Base-by-base conservation (phyloP, 2,797 vertebrate species). In the Bradypodion pumilum region DNA sequence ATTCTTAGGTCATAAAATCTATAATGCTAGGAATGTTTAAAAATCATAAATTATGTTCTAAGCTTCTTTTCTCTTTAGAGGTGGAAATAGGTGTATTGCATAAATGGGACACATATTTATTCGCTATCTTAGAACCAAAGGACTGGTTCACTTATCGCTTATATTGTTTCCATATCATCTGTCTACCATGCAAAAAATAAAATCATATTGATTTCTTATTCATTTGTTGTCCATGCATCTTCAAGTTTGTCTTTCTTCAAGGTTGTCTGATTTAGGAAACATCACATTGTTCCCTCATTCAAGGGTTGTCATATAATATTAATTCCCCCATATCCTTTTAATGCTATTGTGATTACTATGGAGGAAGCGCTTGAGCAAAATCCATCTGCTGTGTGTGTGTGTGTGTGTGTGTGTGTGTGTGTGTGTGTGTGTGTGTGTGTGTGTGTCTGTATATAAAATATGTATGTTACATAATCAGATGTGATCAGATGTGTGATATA, bases 11-110 rank as follows among this genome's bases (percentile, higher is more conserved):
- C 63, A 49, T 19, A 44, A 21, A 49, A 66, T 75, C 5, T 42
- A 46, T 60, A 37, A 76, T 49, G 8, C 7, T 27, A 27, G 6
- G n/a, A 37, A 19, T 66, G 9, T 19, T 16, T 7, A 32, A 32
- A 7, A 29, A 56, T 68, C 27, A 35, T 40, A 1, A n/a, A 44
- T 37, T n/a, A 13, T 85, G 35, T 74, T 70, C 27, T 60, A 49
- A n/a, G n/a, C 27, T 21, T 3, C 0, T 60, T 42, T 70, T 49
- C 56, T 0, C n/a, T n/a, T n/a, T n/a, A n/a, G n/a, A n/a, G n/a
- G n/a, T n/a, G n/a, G n/a, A n/a, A n/a, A n/a, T n/a, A n/a, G n/a
- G n/a, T n/a, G n/a, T n/a, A n/a, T n/a, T n/a, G n/a, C n/a, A n/a
- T n/a, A 2, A 32, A 19, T 44, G 21, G 52, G 46, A 25, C 7